phyloP scores from a whole-genome alignment of 2,113 vertebrate genomes.

The Pardalotus punctatus region DNA sequence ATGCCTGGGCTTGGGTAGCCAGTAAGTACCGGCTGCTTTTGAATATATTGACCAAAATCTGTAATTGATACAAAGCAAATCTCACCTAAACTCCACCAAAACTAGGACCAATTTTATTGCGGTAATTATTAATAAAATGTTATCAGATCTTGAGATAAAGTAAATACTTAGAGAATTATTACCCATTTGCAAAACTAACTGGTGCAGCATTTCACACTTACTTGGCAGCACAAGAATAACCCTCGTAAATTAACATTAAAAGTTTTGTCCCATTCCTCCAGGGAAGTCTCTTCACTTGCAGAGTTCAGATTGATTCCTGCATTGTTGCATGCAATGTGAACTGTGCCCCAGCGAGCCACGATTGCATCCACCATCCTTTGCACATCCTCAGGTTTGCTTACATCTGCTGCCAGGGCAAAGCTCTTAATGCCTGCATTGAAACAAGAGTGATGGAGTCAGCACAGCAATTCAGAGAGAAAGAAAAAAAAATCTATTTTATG shows the following conservation, averaged over 20 bases:
- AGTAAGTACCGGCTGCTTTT: not conserved
- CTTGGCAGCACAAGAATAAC: slow-evolving; percentile 84
- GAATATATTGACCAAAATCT: not conserved
- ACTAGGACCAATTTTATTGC: not conserved
- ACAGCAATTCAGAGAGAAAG: not conserved
- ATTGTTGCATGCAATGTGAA: slow-evolving; percentile 78
- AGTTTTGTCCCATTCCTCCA: slow-evolving; percentile 82
- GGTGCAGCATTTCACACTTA: not conserved
- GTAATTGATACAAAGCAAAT: not conserved
- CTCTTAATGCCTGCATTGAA: slow-evolving; percentile 70
- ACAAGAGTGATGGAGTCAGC: not conserved
- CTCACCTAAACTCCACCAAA: not conserved
- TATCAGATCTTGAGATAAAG: not conserved
- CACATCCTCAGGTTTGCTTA: slow-evolving; percentile 76
- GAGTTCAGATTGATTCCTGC: slow-evolving; percentile 84
- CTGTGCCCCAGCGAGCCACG: slow-evolving; percentile 71
- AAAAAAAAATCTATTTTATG: not conserved
- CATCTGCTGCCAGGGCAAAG: slow-evolving; percentile 76
- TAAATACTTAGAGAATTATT: not conserved
- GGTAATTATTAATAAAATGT: not conserved
- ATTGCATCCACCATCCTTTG: slow-evolving; percentile 72
- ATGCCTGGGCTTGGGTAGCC: not conserved
- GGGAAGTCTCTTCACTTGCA: slow-evolving; percentile 77
- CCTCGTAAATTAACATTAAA: slow-evolving; percentile 79
- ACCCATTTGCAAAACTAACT: not conserved